Evolutionary conservation across 2,113 vertebrate species (phyloP), one percentile per base, ranked within the genome.

Genomic region (Brachyistius frenatus): DNA sequence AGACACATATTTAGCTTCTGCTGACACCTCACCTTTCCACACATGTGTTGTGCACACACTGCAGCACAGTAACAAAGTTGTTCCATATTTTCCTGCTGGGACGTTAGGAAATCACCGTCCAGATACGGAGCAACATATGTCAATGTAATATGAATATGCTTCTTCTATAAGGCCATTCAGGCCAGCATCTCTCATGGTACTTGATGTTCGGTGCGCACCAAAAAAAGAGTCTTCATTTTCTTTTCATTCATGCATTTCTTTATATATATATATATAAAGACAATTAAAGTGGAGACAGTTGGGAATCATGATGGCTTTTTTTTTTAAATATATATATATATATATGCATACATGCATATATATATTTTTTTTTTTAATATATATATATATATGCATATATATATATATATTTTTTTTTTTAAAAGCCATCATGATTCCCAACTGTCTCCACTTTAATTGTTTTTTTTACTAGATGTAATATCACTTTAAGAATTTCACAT

Each of bases 1-100:
- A 47, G 58, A 36, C 1, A 16, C 72, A 44, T 46, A 64, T 64
- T 57, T 66, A 47, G 44, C 61, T 78, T 81, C 77, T 47, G 78
- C 62, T 56, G 63, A 70, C 67, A 66, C 76, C 15, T 89, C 46
- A 39, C 67, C 54, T 64, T 35, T 55, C 36, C 75, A 65, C 70
- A 63, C 10, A 1, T 67, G 30, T 69, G 54, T 67, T 70, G 77
- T 7, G 39, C 56, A 56, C 31, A n/a, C 0, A 39, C 39, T 55
- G 69, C 14, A 47, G 55, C 13, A 15, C 63, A 68, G 53, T 39
- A 71, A 61, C 61, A 60, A 60, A 32, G 35, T n/a, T 79, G 57
- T 65, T 32, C 73, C 50, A 66, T 50, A 11, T 68, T 39, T 78
- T 64, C 47, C 55, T 44, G 11, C 61, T 4, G 44, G 36, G 62